Conservation (phyloP, 1,140 invertebrate genomes). For the Drosophila kohkoa region DNA sequence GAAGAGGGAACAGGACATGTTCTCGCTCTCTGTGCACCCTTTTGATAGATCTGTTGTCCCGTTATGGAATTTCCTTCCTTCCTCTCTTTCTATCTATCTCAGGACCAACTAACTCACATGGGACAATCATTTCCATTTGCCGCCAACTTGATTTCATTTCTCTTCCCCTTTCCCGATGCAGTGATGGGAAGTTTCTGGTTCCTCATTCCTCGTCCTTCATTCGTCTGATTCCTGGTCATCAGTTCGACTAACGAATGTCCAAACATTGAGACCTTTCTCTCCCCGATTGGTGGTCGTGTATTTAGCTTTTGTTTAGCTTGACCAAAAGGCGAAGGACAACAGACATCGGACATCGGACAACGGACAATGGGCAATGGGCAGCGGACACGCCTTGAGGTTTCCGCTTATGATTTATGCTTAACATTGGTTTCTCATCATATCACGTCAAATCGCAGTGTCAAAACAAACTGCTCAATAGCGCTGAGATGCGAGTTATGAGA, state of each 20-base stretch:
- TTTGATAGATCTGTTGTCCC: slow-evolving; percentile 58
- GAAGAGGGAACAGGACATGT: slow-evolving; percentile 56
- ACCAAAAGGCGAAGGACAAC: slow-evolving; percentile 8
- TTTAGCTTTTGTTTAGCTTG: slow-evolving; percentile 37
- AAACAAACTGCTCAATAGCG: slow-evolving; percentile 21
- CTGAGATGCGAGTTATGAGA: too few relatives aligned
- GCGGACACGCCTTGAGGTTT: slow-evolving; percentile 33
- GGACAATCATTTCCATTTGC: slow-evolving; percentile 43
- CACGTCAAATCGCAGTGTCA: slow-evolving; percentile 43
- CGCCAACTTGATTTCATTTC: slow-evolving; percentile 52
- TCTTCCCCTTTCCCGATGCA: not conserved
- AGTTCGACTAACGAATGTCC: slow-evolving; percentile 41
- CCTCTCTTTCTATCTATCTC: not conserved
- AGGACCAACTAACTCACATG: slow-evolving; percentile 19
- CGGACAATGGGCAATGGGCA: not conserved
- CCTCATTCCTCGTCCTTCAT: too few relatives aligned
- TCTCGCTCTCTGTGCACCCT: slow-evolving; percentile 50
- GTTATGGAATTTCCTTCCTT: not conserved
- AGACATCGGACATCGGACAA: not conserved
- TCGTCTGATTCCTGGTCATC: slow-evolving; percentile 14
- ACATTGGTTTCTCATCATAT: slow-evolving; percentile 32
- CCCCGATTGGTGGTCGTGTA: not conserved
- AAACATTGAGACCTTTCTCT: slow-evolving; percentile 37
- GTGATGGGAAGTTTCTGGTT: slow-evolving; percentile 2
- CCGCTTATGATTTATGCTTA: slow-evolving; percentile 44